Evolutionary conservation across 2,888 invertebrate species (phyloP).

Genomic region (Hedya salicella): DNA sequence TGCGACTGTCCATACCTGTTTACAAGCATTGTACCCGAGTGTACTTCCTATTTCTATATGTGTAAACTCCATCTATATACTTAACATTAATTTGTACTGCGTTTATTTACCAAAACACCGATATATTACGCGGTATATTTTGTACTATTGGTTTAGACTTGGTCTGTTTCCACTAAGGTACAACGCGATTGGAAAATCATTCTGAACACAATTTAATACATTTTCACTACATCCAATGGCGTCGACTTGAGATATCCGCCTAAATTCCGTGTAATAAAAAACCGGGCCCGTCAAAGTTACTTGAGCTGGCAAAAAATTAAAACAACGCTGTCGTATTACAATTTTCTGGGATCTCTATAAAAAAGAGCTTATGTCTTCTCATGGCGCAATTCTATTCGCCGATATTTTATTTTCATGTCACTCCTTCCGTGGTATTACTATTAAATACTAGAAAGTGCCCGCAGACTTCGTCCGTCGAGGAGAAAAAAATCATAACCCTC

Average conservation of each 20-base stretch:
- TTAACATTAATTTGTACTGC: conserved; percentile 83
- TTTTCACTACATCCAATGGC: conserved; percentile 77
- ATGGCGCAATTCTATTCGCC: background rate
- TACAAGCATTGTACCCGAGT: conserved; percentile 76
- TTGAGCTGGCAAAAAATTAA: conserved; percentile 12
- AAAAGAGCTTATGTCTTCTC: background rate
- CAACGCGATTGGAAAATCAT: conserved; percentile 71
- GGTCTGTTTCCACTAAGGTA: conserved; percentile 69
- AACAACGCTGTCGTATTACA: background rate
- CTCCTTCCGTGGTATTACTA: no score
- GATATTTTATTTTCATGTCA: background rate
- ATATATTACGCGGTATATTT: conserved; percentile 71
- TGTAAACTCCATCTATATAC: conserved; percentile 65
- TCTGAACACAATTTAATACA: conserved; percentile 75
- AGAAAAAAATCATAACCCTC: no score
- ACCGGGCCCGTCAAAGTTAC: conserved; percentile 53
- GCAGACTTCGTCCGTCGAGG: no score
- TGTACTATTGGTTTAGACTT: conserved; percentile 69
- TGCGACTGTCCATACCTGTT: conserved; percentile 75
- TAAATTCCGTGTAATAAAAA: conserved; percentile 65
- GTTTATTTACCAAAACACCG: conserved; percentile 73
- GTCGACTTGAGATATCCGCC: conserved; percentile 54
- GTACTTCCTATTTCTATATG: conserved; percentile 50
- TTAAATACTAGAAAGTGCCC: no score
- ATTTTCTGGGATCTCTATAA: background rate